These are phyloP conservation scores for Trachelipus rathkii DNA, from an alignment of 1,140 invertebrate genomes.

Conservation along the genomic window DNA sequence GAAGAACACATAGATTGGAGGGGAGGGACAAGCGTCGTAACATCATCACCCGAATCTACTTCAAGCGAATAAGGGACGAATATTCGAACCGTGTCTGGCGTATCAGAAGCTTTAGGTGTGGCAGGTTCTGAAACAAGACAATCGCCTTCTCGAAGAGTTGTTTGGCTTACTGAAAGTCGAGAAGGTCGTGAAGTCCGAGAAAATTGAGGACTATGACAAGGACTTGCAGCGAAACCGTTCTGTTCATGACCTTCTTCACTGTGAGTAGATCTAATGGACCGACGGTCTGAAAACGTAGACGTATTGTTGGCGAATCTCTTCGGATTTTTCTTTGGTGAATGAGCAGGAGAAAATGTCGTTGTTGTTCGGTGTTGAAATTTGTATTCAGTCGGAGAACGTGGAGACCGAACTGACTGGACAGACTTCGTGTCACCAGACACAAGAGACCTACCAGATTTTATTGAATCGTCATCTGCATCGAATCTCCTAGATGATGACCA, in stretches of 20 bases:
- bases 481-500: slow-evolving; percentile 63
- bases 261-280: slow-evolving; percentile 30
- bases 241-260: slow-evolving; percentile 32
- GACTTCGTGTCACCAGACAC: slow-evolving; percentile 37
- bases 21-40: neutral
- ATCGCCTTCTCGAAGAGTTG: slow-evolving; percentile 33
- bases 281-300: neutral
- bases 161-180: slow-evolving; percentile 42
- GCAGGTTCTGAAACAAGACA: slow-evolving; percentile 36
- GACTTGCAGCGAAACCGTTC: slow-evolving; percentile 33
- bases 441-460: slow-evolving; percentile 39
- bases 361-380: slow-evolving; percentile 26
- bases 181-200: slow-evolving; percentile 28
- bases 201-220: slow-evolving; percentile 27
- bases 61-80: slow-evolving; percentile 46
- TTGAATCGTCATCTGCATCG: slow-evolving; percentile 33
- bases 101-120: slow-evolving; percentile 44
- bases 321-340: slow-evolving; percentile 22
- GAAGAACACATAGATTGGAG: neutral
- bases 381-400: slow-evolving; percentile 32
- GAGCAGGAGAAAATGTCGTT: slow-evolving; percentile 33
- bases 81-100: slow-evolving; percentile 46
- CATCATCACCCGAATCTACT: slow-evolving; percentile 11
- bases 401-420: slow-evolving; percentile 40
- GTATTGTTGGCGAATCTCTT: slow-evolving; percentile 23